Conservation (phyloP, 2,113 vertebrate genomes). For the Castor canadensis region DNA sequence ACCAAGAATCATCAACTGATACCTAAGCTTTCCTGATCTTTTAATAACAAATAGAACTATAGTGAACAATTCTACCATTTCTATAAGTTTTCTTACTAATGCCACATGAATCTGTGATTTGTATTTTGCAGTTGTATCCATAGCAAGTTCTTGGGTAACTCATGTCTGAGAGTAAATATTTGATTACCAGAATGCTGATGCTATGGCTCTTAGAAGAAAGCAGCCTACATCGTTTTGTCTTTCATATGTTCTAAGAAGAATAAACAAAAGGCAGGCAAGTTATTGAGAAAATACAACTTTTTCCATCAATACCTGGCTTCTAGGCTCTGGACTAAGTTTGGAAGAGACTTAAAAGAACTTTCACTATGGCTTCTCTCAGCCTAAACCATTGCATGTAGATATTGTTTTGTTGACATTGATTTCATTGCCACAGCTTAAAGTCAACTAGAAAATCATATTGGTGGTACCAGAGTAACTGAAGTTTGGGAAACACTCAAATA, state of each 20-base stretch:
- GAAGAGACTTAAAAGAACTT: not conserved
- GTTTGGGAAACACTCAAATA: not conserved
- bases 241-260: not conserved
- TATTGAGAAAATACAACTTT: not conserved
- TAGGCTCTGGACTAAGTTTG: not conserved
- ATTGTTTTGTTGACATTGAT: not conserved
- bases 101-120: not conserved
- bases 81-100: not conserved
- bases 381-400: not conserved
- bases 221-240: not conserved
- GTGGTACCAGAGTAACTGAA: not conserved
- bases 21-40: not conserved
- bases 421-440: not conserved
- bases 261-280: not conserved
- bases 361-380: not conserved
- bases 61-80: not conserved
- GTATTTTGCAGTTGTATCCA: not conserved
- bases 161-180: not conserved
- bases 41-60: not conserved
- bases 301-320: not conserved
- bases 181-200: not conserved
- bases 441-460: not conserved
- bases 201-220: not conserved
- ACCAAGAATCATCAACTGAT: not conserved
- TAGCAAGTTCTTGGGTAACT: not conserved